Conservation (phyloP, 2,797 vertebrate species). For the Pantherophis vulpinus region DNA sequence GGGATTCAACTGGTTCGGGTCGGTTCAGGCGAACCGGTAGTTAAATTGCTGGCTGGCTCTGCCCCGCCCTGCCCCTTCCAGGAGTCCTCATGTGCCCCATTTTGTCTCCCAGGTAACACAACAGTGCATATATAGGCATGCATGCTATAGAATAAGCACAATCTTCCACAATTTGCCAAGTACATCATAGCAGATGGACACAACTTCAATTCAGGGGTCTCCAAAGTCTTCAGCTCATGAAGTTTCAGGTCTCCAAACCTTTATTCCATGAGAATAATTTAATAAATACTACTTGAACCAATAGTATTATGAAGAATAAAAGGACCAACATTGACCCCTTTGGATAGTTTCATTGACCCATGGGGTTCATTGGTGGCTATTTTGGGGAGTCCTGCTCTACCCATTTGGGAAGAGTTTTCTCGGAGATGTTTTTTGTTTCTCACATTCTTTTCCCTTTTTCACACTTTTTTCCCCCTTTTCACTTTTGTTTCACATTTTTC, state of each 20-base stretch:
- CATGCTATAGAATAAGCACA: neutral
- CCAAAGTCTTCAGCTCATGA: neutral
- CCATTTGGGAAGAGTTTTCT: neutral
- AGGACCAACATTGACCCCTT: neutral
- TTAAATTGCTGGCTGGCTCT: too few species aligned
- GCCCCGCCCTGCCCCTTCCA: too few species aligned
- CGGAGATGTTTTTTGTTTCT: neutral
- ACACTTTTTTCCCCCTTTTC: too few species aligned
- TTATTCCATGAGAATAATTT: neutral
- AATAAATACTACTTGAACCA: neutral
- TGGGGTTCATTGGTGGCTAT: neutral
- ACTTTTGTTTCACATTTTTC: neutral
- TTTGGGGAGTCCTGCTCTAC: neutral
- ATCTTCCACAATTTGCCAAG: neutral
- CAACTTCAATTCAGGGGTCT: neutral
- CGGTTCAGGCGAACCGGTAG: too few species aligned
- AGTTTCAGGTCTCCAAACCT: neutral
- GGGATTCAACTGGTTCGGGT: too few species aligned
- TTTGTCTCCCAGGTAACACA: too few species aligned
- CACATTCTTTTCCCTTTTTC: neutral
- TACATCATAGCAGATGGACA: neutral
- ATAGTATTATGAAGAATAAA: neutral
- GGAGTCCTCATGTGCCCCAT: too few species aligned
- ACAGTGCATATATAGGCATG: neutral
- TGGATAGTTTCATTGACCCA: neutral